Base-by-base conservation (phyloP, 2,113 vertebrate genomes). In the Osmerus mordax region DNA sequence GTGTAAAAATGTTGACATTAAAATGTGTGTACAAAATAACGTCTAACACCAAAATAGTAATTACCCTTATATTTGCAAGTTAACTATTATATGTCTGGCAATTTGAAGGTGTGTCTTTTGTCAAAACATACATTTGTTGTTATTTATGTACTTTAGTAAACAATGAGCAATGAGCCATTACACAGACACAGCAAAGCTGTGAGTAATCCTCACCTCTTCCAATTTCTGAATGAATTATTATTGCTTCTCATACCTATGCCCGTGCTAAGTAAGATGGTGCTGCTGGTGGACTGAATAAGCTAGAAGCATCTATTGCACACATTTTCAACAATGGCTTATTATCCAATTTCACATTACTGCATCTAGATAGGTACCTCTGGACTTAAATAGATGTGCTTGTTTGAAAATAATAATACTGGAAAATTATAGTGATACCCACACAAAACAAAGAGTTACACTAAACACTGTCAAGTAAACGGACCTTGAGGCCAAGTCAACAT, bases 241-340 rank as follows among this genome's bases (percentile, higher is more conserved):
- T 47, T 47, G 41, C 41, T 9, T 47, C 41, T 47, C 41, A 47
- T 47, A 36, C 32, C 32, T 8, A 36, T 36, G 3, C 32, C 32
- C 32, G 32, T 7, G 9, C 7, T 47, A 47, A 7, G 9, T 47
- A 12, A 47, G 41, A 47, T 47, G 41, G 41, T 11, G 8, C 41
- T 47, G 41, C 41, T 47, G 41, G 41, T 47, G 41, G 9, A 11
- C 9, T 47, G 41, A 47, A 47, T 47, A 47, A 47, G 9, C 7
- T 47, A 11, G 41, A 47, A 11, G 41, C 41, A 47, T 4, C 64
- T 66, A 84, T 84, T 84, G 83, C 79, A 87, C 84, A 75, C 74
- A 52, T 15, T 62, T 18, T 68, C 28, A 81, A 58, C 62, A 53
- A 58, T 68, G 66, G 53, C 53, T 56, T 53, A 65, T 58, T 2